A percentile compares a stretch with the other conserved stretches of the same genome.
phyloP scores from a whole-genome alignment of 2,888 invertebrate genomes.

The Timema cristinae region DNA sequence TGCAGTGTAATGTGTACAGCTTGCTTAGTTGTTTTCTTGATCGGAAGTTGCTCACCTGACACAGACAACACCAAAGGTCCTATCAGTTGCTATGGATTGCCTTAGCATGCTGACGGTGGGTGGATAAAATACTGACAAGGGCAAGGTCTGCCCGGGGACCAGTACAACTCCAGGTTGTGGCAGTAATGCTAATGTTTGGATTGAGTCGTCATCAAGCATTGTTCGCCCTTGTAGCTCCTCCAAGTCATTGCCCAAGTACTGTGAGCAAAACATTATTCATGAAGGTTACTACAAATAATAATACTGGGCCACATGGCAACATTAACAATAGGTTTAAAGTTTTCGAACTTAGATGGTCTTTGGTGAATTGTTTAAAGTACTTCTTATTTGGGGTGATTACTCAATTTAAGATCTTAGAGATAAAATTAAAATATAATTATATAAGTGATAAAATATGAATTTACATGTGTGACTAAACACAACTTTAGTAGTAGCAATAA shows the following conservation, averaged over 20 bases:
- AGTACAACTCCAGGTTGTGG: slow-evolving; percentile 58
- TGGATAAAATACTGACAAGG: slow-evolving; percentile 58
- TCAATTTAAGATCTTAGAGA: too few relatives aligned
- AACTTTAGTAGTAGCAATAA: too few relatives aligned
- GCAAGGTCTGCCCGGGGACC: slow-evolving; percentile 76
- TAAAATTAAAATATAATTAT: too few relatives aligned
- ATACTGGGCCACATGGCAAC: too few relatives aligned
- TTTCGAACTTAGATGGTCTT: neutral
- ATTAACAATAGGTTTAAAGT: too few relatives aligned
- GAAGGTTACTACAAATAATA: too few relatives aligned
- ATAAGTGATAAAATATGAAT: neutral
- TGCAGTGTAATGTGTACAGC: too few relatives aligned
- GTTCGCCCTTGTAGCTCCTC: slow-evolving; percentile 62
- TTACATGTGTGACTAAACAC: too few relatives aligned
- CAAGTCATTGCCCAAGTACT: slow-evolving; percentile 58
- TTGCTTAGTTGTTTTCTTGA: too few relatives aligned
- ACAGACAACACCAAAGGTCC: slow-evolving; percentile 62
- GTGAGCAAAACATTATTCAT: slow-evolving; percentile 28
- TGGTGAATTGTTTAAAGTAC: too few relatives aligned
- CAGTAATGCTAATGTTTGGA: slow-evolving; percentile 55
- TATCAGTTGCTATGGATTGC: slow-evolving; percentile 54
- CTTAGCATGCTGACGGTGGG: slow-evolving; percentile 56
- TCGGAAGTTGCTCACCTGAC: slow-evolving; percentile 39
- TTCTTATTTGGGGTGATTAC: too few relatives aligned
- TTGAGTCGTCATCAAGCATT: slow-evolving; percentile 54